These are phyloP conservation scores for Enteromius afrohamiltoni DNA, from an alignment of 2,797 vertebrate species.

Conservation along the genomic window DNA sequence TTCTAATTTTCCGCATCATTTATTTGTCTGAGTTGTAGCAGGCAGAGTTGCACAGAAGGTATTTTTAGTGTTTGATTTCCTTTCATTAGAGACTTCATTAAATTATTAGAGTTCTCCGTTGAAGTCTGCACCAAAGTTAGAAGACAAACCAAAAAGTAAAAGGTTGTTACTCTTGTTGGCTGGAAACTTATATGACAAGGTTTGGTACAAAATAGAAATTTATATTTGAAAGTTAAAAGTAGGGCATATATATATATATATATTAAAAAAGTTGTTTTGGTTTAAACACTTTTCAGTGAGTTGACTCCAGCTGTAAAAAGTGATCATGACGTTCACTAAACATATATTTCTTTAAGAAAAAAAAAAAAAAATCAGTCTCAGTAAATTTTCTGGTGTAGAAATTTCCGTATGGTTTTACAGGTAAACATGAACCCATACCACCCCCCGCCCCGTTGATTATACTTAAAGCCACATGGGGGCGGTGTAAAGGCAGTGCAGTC, in stretches of 20 bases:
- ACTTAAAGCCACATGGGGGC: background rate
- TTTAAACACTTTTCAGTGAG: background rate
- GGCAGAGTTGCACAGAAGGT: background rate
- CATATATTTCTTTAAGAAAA: background rate
- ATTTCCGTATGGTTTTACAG: background rate
- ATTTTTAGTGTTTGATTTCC: slow-evolving; percentile 18
- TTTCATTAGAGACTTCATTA: slow-evolving; percentile 21
- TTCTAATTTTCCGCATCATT: slow-evolving; percentile 39
- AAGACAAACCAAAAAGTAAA: background rate
- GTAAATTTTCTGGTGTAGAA: background rate
- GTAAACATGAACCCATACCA: background rate
- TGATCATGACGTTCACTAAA: background rate
- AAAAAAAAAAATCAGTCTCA: background rate
- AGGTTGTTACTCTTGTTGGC: background rate
- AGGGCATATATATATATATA: too few species aligned
- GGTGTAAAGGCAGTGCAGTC: background rate
- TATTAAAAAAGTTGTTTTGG: background rate
- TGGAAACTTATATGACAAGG: background rate
- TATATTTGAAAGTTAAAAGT: background rate
- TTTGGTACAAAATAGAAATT: background rate
- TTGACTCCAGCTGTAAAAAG: background rate
- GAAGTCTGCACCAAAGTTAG: background rate
- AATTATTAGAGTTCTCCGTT: background rate
- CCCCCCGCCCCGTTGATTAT: too few species aligned
- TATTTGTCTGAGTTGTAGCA: slow-evolving; percentile 17